Evolutionary conservation across 2,113 vertebrate species (phyloP).

Genomic region (Pristiophorus japonicus): DNA sequence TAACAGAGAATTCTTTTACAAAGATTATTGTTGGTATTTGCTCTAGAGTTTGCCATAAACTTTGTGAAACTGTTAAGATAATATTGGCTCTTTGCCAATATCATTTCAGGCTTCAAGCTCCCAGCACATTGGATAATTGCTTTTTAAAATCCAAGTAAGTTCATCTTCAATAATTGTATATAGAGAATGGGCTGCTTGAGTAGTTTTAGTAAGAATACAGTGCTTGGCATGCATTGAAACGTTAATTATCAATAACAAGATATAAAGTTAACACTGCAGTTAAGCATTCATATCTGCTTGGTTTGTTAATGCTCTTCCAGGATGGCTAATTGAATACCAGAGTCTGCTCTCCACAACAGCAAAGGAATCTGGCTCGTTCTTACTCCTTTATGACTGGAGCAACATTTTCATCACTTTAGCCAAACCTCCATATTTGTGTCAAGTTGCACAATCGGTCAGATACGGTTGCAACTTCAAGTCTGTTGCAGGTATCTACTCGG

Average conservation of each 20-base stretch:
- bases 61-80: not conserved
- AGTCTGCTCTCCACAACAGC: not conserved
- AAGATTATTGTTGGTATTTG: not conserved
- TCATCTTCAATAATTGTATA: not conserved
- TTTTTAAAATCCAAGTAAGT: not conserved
- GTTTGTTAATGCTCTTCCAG: not conserved
- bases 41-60: not conserved
- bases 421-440: not conserved
- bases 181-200: not conserved
- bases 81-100: not conserved
- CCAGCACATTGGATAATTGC: not conserved
- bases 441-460: not conserved
- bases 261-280: not conserved
- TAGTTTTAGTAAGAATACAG: no score
- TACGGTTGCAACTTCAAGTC: no score
- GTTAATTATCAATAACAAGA: no score
- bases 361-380: not conserved
- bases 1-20: not conserved
- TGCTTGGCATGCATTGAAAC: not conserved
- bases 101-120: not conserved
- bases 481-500: not conserved
- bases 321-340: not conserved
- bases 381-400: not conserved
- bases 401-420: not conserved
- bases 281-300: not conserved